These are phyloP conservation scores for Ailurus styani DNA, from an alignment of 2,113 vertebrate genomes.

Conservation along the genomic window DNA sequence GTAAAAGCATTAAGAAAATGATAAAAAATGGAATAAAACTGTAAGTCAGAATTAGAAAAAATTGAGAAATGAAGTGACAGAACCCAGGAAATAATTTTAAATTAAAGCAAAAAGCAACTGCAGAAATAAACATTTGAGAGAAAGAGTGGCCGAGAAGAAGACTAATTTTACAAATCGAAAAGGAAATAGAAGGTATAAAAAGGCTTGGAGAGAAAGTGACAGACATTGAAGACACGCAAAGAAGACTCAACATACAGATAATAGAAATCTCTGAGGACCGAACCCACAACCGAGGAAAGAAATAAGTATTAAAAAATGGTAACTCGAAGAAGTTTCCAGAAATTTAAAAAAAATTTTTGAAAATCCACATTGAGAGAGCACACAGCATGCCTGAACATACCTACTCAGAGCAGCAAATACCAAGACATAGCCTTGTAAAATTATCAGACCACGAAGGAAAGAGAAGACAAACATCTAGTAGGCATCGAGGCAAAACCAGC, in stretches of 20 bases:
- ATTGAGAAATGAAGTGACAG: neutral
- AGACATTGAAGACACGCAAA: neutral
- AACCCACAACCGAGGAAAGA: neutral
- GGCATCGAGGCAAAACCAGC: neutral
- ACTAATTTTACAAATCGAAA: neutral
- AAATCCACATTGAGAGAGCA: neutral
- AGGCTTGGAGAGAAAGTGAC: neutral
- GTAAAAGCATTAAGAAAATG: neutral
- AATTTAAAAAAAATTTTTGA: neutral
- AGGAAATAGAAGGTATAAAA: neutral
- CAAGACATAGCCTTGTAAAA: neutral
- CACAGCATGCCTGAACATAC: neutral
- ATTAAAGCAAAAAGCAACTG: neutral
- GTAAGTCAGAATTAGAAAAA: neutral
- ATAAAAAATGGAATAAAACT: neutral
- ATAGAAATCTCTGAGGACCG: neutral
- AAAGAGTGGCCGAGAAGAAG: neutral
- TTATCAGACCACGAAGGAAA: neutral
- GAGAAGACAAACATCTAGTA: neutral
- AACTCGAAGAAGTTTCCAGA: neutral
- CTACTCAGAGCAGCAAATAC: neutral
- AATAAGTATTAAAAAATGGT: neutral
- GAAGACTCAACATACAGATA: neutral
- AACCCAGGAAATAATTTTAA: neutral
- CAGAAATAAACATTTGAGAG: neutral